Percentiles rank a stretch among this genome's conserved stretches.
Conservation (phyloP, 2,888 invertebrate species). For the Watsonalla cultraria region DNA sequence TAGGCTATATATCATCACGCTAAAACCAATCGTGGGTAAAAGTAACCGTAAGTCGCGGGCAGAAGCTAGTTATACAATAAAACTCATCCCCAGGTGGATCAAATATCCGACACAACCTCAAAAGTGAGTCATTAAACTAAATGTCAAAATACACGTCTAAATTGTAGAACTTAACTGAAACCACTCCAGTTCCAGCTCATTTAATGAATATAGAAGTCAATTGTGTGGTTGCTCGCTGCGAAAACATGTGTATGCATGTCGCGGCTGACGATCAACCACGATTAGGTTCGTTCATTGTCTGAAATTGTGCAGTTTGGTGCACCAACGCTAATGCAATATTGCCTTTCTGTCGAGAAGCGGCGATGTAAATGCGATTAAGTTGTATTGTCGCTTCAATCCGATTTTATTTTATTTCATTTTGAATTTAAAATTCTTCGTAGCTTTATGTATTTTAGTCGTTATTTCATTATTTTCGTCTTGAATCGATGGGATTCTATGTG, state of each 20-base stretch:
- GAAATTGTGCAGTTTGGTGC: not conserved
- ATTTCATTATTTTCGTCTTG: not conserved
- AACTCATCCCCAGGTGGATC: too few relatives aligned
- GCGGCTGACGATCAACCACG: not conserved
- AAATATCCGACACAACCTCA: too few relatives aligned
- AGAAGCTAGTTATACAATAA: too few relatives aligned
- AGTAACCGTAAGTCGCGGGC: too few relatives aligned
- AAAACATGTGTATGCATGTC: slow-evolving; percentile 1
- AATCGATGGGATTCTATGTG: too few relatives aligned
- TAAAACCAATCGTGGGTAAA: too few relatives aligned
- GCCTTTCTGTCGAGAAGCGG: not conserved
- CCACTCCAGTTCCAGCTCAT: not conserved
- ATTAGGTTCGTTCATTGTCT: not conserved
- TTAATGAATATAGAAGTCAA: not conserved
- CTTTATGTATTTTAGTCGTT: not conserved
- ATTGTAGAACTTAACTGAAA: not conserved
- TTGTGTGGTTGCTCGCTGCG: not conserved
- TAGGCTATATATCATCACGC: too few relatives aligned
- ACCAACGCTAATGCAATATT: not conserved
- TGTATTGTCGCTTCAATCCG: not conserved
- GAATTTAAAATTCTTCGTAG: too few relatives aligned
- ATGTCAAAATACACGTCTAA: not conserved
- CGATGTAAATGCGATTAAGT: not conserved
- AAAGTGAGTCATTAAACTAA: not conserved
- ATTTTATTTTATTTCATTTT: not conserved